A percentile compares a stretch with the other conserved stretches of the same genome.
These are phyloP conservation scores for Empidonax alnorum DNA, from an alignment of 2,113 vertebrate species.

Conservation along the genomic window DNA sequence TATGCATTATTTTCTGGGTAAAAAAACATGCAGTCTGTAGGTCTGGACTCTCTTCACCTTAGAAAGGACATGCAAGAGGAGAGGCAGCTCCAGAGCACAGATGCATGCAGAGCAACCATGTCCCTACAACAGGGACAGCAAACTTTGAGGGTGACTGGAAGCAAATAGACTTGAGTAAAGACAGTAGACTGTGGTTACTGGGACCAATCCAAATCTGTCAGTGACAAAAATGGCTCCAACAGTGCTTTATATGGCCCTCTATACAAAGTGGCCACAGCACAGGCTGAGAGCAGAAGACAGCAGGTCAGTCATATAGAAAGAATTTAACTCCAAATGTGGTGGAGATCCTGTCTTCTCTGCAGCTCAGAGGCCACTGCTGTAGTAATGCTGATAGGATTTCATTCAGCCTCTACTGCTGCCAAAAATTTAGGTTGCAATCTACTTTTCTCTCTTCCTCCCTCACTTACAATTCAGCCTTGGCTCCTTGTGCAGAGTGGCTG, in stretches of 20 bases:
- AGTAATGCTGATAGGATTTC: background rate
- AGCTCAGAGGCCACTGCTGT: fast-evolving
- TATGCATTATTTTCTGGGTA: background rate
- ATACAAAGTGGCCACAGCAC: background rate
- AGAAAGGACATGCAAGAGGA: background rate
- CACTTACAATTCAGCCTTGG: background rate
- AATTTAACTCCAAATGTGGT: background rate
- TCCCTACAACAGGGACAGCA: background rate
- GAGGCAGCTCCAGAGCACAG: fast-evolving
- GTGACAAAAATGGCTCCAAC: background rate
- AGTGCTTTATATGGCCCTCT: background rate
- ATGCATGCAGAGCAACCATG: background rate
- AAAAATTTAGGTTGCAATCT: background rate
- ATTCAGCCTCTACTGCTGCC: background rate
- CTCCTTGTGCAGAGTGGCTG: background rate
- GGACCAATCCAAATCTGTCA: background rate
- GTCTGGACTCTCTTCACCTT: background rate
- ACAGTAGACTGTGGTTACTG: background rate
- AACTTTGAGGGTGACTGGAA: background rate
- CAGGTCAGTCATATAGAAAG: fast-evolving
- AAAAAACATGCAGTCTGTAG: background rate
- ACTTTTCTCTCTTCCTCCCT: background rate
- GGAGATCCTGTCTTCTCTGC: background rate
- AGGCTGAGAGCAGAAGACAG: background rate
- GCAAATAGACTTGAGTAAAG: background rate